phyloP scores from a whole-genome alignment of 1,140 invertebrate species.

The Drosophila grimshawi region DNA sequence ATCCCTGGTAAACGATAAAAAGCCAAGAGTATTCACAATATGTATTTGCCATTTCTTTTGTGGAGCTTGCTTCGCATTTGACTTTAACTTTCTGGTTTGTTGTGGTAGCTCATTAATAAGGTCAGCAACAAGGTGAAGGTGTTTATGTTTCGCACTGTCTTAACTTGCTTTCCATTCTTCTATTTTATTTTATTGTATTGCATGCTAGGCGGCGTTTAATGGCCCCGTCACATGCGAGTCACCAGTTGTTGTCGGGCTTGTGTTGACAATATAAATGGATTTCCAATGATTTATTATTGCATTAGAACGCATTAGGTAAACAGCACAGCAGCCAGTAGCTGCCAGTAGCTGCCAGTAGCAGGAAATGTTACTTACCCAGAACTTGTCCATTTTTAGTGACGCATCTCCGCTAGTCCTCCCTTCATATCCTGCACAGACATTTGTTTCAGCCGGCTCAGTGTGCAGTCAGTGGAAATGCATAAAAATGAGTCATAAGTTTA shows the following conservation, averaged over 20 bases:
- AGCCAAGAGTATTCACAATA: not conserved
- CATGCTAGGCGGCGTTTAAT: slow-evolving; percentile 63
- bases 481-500: slow-evolving; percentile 82
- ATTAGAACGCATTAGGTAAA: slow-evolving; percentile 77
- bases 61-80: slow-evolving; percentile 1
- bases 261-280: slow-evolving; percentile 83
- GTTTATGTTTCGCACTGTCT: slow-evolving; percentile 62
- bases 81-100: slow-evolving; percentile 25
- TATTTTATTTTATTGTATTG: slow-evolving; percentile 68
- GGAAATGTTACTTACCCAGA: not conserved
- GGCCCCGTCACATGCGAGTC: slow-evolving; percentile 63
- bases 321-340: not conserved
- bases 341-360: not conserved
- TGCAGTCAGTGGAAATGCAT: slow-evolving; percentile 79
- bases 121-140: slow-evolving; percentile 42
- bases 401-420: not conserved
- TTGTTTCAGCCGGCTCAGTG: slow-evolving; percentile 53
- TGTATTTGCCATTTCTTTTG: not conserved
- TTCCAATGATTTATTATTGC: slow-evolving; percentile 81
- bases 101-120: slow-evolving; percentile 50
- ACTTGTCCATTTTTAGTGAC: slow-evolving; percentile 21
- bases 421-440: slow-evolving; percentile 10
- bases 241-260: slow-evolving; percentile 68
- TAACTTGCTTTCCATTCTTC: slow-evolving; percentile 46
- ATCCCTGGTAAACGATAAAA: not conserved